Percentiles rank a stretch among this genome's conserved stretches.
Conservation (phyloP, 2,113 vertebrate species). For the Phoenicopterus ruber region DNA sequence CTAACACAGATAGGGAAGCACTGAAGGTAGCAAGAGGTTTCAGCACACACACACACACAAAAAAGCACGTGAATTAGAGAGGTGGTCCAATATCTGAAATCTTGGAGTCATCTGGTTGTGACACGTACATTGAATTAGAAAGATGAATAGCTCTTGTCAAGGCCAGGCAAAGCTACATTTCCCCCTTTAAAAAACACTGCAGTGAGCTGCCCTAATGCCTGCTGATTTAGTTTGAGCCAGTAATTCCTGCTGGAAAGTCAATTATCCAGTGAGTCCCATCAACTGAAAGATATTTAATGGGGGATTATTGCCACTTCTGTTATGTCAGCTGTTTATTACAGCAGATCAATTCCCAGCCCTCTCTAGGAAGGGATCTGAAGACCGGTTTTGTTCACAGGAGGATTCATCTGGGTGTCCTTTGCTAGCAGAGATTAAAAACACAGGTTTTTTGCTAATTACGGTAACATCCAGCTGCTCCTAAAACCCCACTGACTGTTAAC, state of each 20-base stretch:
- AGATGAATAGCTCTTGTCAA: slow-evolving; percentile 55
- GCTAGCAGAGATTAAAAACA: slow-evolving; percentile 26
- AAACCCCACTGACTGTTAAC: not conserved
- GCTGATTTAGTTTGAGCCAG: slow-evolving; percentile 73
- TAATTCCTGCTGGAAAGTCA: slow-evolving; percentile 79
- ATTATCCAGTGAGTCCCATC: slow-evolving; percentile 67
- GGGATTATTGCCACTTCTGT: slow-evolving; percentile 71
- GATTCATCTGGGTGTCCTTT: not conserved
- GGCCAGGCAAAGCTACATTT: slow-evolving; percentile 15
- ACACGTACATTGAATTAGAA: slow-evolving; percentile 43
- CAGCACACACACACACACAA: not conserved
- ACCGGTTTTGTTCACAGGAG: not conserved
- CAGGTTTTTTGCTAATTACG: not conserved
- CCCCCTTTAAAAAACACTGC: not conserved
- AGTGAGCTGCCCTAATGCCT: slow-evolving; percentile 66
- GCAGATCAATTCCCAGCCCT: slow-evolving; percentile 50
- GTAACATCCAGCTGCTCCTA: slow-evolving; percentile 31
- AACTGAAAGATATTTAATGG: slow-evolving; percentile 68
- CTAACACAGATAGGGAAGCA: not conserved
- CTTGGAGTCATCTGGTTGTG: slow-evolving; percentile 49
- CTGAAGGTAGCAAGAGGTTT: not conserved
- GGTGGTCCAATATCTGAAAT: not conserved
- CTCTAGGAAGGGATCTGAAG: slow-evolving; percentile 14
- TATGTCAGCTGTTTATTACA: slow-evolving; percentile 70
- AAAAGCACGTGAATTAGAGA: not conserved